Evolutionary conservation across 2,113 vertebrate species (phyloP), one percentile per base, ranked within the genome.

Genomic region (Onychorhynchus coronatus): DNA sequence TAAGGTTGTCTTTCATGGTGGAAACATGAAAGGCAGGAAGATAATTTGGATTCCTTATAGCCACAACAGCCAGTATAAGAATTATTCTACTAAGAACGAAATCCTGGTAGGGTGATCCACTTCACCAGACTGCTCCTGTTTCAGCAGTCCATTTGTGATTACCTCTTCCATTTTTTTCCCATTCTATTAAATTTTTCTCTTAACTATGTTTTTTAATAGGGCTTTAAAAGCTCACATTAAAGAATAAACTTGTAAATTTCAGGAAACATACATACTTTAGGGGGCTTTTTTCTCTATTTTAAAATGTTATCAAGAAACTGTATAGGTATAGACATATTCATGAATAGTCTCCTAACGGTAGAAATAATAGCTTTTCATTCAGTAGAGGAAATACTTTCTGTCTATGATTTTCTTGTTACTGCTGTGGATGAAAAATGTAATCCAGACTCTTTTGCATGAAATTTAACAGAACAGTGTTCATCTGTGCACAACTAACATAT

Each of bases 371-470:
- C 1, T 75, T 91, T 93, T 81, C 47, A 73, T 88, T 91, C 62
- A 53, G 33, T 41, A 47, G 24, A 95, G 85, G 52, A 96, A 95
- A 91, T 90, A 85, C 5, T 15, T 95, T 87, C 49, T 89, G 42
- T 88, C 52, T 79, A 27, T 77, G 67, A 88, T 94, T 92, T 88
- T 82, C 24, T 27, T 72, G 6, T 50, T 30, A 47, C 50, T 71
- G 47, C 31, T 82, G 12, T n/a, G 14, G 14, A 74, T 50, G 19
- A 92, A 80, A 70, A n/a, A 61, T 66, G 12, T 37, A 70, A 66
- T 74, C 24, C 41, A 62, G 37, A 21, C 24, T 52, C 39, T 83
- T 83, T 66, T 67, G 23, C n/a, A 67, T 25, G 74, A 59, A 46
- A 49, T 87, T 80, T 46, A 77, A 53, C 46, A 55, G 73, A 91